A percentile compares a stretch with the other conserved stretches of the same genome.
Evolutionary conservation across 2,888 invertebrate species (phyloP).

Genomic region (Caenorhabditis sulstoni): DNA sequence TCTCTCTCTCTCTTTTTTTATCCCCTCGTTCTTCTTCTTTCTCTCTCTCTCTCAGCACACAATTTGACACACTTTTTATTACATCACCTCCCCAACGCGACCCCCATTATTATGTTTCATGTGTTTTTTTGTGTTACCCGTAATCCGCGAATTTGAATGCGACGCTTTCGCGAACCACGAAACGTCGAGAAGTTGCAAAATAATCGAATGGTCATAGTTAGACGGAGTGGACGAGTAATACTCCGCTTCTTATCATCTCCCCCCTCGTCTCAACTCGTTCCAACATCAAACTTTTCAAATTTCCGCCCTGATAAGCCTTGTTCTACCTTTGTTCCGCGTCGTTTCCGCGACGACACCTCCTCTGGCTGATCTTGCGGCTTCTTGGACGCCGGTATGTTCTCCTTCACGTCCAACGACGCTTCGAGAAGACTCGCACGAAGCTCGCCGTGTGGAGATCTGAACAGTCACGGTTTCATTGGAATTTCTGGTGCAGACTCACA

Average conservation of each 20-base stretch:
- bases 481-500: constrained; percentile 28
- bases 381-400: constrained; percentile 45
- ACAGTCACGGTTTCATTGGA: not conserved
- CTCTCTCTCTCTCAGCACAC: too few species aligned
- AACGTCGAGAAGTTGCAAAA: not conserved
- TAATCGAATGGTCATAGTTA: constrained; percentile 2
- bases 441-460: constrained; percentile 51
- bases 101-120: too few species aligned
- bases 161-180: too few species aligned
- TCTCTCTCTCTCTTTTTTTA: not conserved
- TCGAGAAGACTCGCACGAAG: constrained; percentile 49
- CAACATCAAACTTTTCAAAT: constrained; percentile 1
- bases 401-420: constrained; percentile 51
- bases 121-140: too few species aligned
- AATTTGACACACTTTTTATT: not conserved
- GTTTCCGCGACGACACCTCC: constrained; percentile 19
- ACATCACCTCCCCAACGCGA: not conserved
- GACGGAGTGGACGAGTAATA: not conserved
- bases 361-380: not conserved
- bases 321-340: constrained; percentile 36
- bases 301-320: not conserved
- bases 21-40: not conserved
- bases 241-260: too few species aligned
- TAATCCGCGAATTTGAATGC: too few species aligned
- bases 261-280: too few species aligned